These are phyloP conservation scores for Drosophila sturtevanti DNA, from an alignment of 1,140 invertebrate species.

Conservation along the genomic window DNA sequence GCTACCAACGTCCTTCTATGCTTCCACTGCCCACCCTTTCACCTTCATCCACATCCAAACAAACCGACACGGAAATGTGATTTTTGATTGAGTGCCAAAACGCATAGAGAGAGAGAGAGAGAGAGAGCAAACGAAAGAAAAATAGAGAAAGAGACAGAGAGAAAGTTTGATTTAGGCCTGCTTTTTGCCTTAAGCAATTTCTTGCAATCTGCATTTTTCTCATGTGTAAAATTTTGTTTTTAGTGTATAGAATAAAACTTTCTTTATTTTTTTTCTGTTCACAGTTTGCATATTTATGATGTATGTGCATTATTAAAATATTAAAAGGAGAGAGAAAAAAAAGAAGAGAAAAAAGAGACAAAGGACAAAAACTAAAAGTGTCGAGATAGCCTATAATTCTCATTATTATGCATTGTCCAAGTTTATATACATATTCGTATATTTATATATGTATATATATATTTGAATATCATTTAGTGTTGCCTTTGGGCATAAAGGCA, in stretches of 20 bases:
- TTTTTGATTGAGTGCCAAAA: constrained; percentile 74
- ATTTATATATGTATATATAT: constrained; percentile 10
- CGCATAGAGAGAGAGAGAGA: constrained; percentile 21
- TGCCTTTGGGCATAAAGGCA: constrained; percentile 8
- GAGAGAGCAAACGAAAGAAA: neutral
- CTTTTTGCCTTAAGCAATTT: constrained; percentile 8
- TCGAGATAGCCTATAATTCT: neutral
- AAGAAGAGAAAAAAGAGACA: neutral
- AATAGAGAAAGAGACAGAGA: constrained; percentile 3
- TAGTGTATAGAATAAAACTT: too few species aligned
- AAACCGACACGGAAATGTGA: constrained; percentile 70
- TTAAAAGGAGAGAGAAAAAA: constrained; percentile 45
- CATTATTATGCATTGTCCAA: constrained; percentile 63
- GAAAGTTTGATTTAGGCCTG: constrained; percentile 32
- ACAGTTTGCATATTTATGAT: constrained; percentile 10
- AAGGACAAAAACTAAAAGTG: constrained; percentile 14
- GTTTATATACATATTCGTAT: too few species aligned
- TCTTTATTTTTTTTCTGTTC: too few species aligned
- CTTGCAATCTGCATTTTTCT: constrained; percentile 37
- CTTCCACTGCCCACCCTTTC: neutral
- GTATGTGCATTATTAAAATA: neutral
- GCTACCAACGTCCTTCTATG: too few species aligned
- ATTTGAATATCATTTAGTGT: constrained; percentile 35
- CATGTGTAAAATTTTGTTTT: constrained; percentile 35
- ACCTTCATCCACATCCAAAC: constrained; percentile 24